Percentiles rank a stretch among this genome's conserved stretches.
Conservation (phyloP, 2,113 vertebrate species). For the Gnathonemus longibarbis region DNA sequence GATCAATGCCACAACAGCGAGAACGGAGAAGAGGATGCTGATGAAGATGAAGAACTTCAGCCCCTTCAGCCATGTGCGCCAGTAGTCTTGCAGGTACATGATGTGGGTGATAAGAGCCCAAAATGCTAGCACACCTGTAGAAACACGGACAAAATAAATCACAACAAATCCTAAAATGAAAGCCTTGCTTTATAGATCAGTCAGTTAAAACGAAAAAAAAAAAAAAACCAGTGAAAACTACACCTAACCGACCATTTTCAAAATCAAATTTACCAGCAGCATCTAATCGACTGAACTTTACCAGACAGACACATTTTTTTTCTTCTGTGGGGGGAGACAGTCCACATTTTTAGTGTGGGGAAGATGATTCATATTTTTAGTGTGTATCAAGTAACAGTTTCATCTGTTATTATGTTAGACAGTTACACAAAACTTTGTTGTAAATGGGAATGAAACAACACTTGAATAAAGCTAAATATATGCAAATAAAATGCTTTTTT, state of each 20-base stretch:
- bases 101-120: constrained; percentile 87
- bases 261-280: not conserved
- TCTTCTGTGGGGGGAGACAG: not conserved
- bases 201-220: not conserved
- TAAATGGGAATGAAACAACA: not conserved
- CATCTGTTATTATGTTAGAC: not conserved
- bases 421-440: not conserved
- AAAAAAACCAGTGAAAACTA: not conserved
- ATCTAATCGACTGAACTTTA: not conserved
- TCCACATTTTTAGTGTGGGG: not conserved
- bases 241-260: not conserved
- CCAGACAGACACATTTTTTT: not conserved
- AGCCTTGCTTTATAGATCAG: not conserved
- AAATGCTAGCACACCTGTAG: constrained; percentile 81
- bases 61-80: constrained; percentile 95
- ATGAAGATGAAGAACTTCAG: constrained; percentile 82
- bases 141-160: not conserved
- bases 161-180: not conserved
- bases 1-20: constrained; percentile 71
- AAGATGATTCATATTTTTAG: not conserved
- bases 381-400: not conserved
- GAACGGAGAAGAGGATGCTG: constrained; percentile 67
- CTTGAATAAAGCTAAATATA: not conserved
- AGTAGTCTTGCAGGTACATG: constrained; percentile 96
- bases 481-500: not conserved